These are phyloP conservation scores for Ligdia adustata DNA, from an alignment of 2,888 invertebrate species.

Conservation along the genomic window DNA sequence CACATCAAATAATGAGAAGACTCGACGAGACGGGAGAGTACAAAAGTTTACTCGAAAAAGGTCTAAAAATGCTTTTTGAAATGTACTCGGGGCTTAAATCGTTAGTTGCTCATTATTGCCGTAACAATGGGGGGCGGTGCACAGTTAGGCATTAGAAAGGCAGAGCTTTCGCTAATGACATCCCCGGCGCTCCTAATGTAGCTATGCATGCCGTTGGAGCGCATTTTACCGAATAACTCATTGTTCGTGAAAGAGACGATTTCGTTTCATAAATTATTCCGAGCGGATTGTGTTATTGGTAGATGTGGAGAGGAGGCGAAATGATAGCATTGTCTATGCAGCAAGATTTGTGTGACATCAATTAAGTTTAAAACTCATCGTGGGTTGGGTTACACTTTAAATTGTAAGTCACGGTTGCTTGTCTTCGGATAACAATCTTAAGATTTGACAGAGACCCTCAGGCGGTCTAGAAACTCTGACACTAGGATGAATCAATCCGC, in stretches of 20 bases:
- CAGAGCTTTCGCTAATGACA: slow-evolving; percentile 77
- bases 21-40: slow-evolving; percentile 10
- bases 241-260: slow-evolving; percentile 53
- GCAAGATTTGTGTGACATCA: not conserved
- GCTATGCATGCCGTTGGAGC: slow-evolving; percentile 47
- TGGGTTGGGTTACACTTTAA: too few species aligned
- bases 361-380: too few species aligned
- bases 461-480: too few species aligned
- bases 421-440: too few species aligned
- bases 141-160: slow-evolving; percentile 82
- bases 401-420: too few species aligned
- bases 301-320: not conserved
- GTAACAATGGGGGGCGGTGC: slow-evolving; percentile 74
- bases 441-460: too few species aligned
- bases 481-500: too few species aligned
- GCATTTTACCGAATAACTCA: slow-evolving; percentile 73
- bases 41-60: slow-evolving; percentile 27
- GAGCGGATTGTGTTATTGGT: slow-evolving; percentile 1
- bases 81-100: slow-evolving; percentile 62
- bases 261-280: slow-evolving; percentile 25
- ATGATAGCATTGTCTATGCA: not conserved
- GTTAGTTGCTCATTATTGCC: slow-evolving; percentile 78
- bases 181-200: slow-evolving; percentile 62
- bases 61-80: slow-evolving; percentile 47
- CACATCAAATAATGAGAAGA: slow-evolving; percentile 4